Percentiles rank a stretch among this genome's conserved stretches.
Evolutionary conservation across 2,113 vertebrate species (phyloP).

Genomic region (Hemibagrus wyckioides): DNA sequence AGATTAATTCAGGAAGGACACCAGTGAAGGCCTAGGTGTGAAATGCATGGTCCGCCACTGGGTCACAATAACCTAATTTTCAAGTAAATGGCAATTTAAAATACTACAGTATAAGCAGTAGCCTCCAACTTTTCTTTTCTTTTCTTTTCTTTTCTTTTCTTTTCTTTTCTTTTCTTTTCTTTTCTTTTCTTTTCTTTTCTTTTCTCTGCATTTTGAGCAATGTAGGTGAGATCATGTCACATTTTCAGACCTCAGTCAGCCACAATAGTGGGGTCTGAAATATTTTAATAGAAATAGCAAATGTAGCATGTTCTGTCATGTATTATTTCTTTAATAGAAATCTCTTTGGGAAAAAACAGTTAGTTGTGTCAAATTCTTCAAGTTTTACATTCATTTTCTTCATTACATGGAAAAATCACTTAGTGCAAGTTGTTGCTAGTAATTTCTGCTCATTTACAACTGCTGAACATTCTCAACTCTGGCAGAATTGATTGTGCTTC

Average conservation of each 20-base stretch:
- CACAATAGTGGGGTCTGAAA: not conserved
- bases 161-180: no score
- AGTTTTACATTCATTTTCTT: not conserved
- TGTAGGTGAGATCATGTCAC: not conserved
- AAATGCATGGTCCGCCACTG: no score
- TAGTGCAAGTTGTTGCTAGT: not conserved
- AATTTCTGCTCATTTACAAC: conserved; percentile 3
- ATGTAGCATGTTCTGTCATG: not conserved
- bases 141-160: no score
- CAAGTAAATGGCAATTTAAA: not conserved
- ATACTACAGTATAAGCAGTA: not conserved
- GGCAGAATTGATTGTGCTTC: conserved; percentile 43
- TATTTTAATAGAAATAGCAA: not conserved
- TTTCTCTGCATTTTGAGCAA: not conserved
- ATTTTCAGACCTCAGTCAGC: not conserved
- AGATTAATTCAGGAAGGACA: no score
- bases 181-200: no score
- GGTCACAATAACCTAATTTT: not conserved
- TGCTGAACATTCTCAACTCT: conserved; percentile 18
- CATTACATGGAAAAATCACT: not conserved
- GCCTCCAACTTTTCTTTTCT: not conserved
- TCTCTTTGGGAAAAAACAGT: not conserved
- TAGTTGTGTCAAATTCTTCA: not conserved
- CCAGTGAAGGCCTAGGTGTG: no score
- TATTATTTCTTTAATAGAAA: not conserved